Percentiles rank a stretch among this genome's conserved stretches.
Evolutionary conservation across 2,888 invertebrate species (phyloP).

Genomic region (Opisthograptis luteolata): DNA sequence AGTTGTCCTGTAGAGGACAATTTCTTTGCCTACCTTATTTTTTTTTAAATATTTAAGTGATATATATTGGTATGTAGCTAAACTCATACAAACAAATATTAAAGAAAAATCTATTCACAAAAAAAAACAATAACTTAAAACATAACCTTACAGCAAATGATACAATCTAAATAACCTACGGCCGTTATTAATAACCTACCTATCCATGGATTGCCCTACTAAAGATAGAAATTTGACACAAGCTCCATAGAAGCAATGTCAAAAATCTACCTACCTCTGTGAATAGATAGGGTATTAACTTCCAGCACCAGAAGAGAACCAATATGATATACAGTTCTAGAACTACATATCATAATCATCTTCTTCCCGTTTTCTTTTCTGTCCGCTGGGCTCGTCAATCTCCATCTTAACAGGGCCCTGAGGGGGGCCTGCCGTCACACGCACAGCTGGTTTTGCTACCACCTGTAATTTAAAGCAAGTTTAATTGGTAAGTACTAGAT

Average conservation of each 20-base stretch:
- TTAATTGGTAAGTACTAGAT: too few species aligned
- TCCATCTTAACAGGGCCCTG: constrained; percentile 84
- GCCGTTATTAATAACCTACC: too few species aligned
- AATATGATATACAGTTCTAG: constrained; percentile 18
- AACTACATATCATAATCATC: constrained; percentile 82
- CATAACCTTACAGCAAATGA: neutral
- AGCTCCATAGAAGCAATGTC: too few species aligned
- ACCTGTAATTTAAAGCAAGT: constrained; percentile 51
- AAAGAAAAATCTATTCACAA: constrained; percentile 1
- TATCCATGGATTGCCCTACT: too few species aligned
- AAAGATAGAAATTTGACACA: too few species aligned
- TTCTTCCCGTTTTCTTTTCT: constrained; percentile 88
- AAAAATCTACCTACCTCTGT: too few species aligned
- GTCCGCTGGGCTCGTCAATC: constrained; percentile 73
- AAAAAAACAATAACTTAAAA: constrained; percentile 19
- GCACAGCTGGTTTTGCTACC: constrained; percentile 75
- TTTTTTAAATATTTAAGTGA: too few species aligned
- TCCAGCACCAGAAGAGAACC: too few species aligned
- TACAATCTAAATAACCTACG: neutral
- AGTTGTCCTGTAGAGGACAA: too few species aligned
- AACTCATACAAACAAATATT: neutral
- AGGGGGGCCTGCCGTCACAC: constrained; percentile 69
- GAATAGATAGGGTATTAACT: too few species aligned
- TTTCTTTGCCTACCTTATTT: too few species aligned
- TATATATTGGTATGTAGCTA: too few species aligned